Evolutionary conservation across 2,888 invertebrate genomes (phyloP), one percentile per base, ranked within the genome.

Genomic region (Yponomeuta malinellus): DNA sequence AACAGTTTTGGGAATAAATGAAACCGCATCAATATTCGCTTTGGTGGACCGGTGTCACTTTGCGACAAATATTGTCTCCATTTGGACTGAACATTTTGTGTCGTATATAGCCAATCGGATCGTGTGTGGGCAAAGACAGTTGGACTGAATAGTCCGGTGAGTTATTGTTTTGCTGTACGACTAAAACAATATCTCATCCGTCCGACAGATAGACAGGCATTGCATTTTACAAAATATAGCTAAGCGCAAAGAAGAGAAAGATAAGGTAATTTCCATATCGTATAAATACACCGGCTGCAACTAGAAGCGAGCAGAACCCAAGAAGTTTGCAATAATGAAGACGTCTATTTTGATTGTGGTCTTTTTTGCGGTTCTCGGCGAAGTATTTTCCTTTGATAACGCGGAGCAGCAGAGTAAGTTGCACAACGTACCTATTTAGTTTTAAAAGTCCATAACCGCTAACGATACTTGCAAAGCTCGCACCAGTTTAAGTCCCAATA

Each of bases 241-340:
- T 59, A 5, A 59, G 15, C 52, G 8, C 15, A 15, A 59, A 15
- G 52, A 15, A 59, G 52, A 59, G 15, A 12, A 8, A 59, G 52
- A 59, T 59, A 59, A 5, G 52, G 15, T 15, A 12, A 59, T 59
- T 59, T 59, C 52, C 52, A 59, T 59, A 59, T 9, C 12, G 15
- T 59, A 59, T 59, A 59, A 59, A 59, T 59, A 59, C 52, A 59
- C 52, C 15, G 52, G 15, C 52, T 59, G 15, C 52, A 15, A 43
- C 52, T 59, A 59, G 52, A 59, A 59, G 15, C 15, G 52, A 59
- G 52, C 15, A 59, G 52, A 59, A 15, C 52, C 15, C 15, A 59
- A 59, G 52, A 59, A 59, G 52, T 59, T 59, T 59, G 52, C 52
- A 59, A 59, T 59, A 59, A 59, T 59, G 52, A 59, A 15, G 52